phyloP scores from a whole-genome alignment of 2,888 invertebrate species.

The Allolobophora icterica region DNA sequence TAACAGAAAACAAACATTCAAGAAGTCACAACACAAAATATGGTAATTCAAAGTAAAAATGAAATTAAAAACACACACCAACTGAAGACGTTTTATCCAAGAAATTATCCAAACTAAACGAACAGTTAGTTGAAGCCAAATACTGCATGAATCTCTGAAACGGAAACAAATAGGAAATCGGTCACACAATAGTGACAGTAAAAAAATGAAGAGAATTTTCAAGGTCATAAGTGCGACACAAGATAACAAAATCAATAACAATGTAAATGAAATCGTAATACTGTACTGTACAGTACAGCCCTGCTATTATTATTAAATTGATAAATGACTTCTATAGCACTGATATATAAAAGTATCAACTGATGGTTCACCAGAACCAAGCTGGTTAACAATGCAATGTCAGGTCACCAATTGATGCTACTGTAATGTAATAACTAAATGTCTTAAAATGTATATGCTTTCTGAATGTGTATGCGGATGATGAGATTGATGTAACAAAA shows the following conservation, averaged over 20 bases:
- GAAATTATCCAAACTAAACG: constrained; percentile 96
- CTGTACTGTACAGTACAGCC: not conserved
- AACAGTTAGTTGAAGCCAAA: constrained; percentile 98
- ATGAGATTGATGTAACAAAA: no score
- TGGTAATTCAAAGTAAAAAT: not conserved
- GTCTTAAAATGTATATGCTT: not conserved
- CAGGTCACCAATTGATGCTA: no score
- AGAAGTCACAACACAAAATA: no score
- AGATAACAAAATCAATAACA: not conserved
- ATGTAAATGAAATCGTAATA: not conserved
- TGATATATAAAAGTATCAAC: no score
- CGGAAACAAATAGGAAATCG: not conserved
- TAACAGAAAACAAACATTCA: no score
- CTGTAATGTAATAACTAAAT: no score
- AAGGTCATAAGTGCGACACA: not conserved
- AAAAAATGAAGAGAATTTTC: not conserved
- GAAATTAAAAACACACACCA: constrained; percentile 72
- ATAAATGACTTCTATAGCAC: no score
- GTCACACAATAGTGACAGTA: not conserved
- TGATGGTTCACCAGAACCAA: no score
- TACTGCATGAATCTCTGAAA: constrained; percentile 96
- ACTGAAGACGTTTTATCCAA: constrained; percentile 96
- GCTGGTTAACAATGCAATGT: no score
- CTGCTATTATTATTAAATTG: not conserved
- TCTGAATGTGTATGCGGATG: no score